phyloP scores from a whole-genome alignment of 2,113 vertebrate genomes.

The sheep (Ovis aries) region DNA sequence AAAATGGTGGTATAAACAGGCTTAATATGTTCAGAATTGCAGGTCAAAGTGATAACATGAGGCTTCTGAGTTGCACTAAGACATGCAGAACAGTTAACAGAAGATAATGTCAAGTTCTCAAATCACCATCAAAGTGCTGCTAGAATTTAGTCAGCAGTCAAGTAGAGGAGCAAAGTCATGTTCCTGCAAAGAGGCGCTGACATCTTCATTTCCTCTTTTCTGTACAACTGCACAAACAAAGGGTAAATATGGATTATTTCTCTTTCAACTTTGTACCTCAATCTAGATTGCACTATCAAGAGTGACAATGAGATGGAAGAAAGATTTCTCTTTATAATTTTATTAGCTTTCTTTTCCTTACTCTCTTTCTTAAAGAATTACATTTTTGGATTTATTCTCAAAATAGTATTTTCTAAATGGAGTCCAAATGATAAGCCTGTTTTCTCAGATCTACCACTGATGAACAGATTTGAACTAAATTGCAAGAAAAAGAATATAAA shows the following conservation, averaged over 20 bases:
- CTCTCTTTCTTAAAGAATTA: not conserved
- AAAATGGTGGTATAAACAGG: not conserved
- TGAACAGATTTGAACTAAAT: not conserved
- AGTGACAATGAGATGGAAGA: not conserved
- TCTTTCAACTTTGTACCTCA: not conserved
- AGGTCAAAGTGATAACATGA: not conserved
- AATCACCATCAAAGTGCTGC: not conserved
- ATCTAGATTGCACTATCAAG: not conserved
- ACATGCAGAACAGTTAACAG: not conserved
- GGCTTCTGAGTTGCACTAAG: not conserved
- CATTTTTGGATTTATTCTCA: not conserved
- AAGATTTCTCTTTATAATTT: not conserved
- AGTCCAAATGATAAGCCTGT: not conserved
- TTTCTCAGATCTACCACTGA: not conserved
- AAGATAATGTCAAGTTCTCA: not conserved
- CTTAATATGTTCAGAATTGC: not conserved
- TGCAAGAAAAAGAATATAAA: not conserved
- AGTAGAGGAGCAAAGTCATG: not conserved
- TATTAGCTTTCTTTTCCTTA: not conserved
- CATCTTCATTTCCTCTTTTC: not conserved
- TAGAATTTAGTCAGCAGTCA: not conserved
- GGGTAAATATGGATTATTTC: not conserved
- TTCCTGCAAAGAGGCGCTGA: not conserved
- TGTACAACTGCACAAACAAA: not conserved
- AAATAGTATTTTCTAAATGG: not conserved